Conservation (phyloP, 2,113 vertebrate genomes). For the Seriola quinqueradiata region DNA sequence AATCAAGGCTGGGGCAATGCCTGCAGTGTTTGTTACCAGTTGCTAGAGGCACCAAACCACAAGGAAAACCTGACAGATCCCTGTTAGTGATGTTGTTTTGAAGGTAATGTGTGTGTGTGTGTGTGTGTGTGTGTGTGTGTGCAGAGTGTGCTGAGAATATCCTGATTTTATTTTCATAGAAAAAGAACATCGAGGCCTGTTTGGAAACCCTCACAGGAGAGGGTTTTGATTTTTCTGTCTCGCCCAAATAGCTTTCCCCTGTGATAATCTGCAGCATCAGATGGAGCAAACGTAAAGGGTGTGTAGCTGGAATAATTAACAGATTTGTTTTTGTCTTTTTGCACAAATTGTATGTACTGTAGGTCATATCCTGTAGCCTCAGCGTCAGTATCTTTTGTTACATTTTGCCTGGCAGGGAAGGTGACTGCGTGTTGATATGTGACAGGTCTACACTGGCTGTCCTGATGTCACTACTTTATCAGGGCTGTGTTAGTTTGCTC, state of each 20-base stretch:
- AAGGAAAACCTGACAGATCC: background rate
- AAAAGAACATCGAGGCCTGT: background rate
- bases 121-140: background rate
- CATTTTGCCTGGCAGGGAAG: background rate
- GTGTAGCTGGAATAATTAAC: constrained; percentile 46
- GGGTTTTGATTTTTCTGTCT: constrained; percentile 18
- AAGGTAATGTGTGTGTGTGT: background rate
- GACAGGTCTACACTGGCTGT: constrained; percentile 8
- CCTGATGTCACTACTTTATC: constrained; percentile 49
- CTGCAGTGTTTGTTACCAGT: constrained; percentile 40
- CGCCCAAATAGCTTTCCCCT: constrained; percentile 56
- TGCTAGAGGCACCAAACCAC: constrained; percentile 3
- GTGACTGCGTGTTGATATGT: background rate
- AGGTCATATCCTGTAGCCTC: background rate
- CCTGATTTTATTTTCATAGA: background rate
- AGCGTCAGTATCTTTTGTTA: background rate
- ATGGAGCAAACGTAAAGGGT: constrained; percentile 56
- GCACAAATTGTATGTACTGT: background rate
- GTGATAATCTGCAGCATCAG: constrained; percentile 48
- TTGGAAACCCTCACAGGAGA: background rate
- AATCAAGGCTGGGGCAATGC: constrained; percentile 47
- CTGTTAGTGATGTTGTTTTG: background rate
- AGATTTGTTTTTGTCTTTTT: constrained; percentile 8
- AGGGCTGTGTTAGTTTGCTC: constrained; percentile 32
- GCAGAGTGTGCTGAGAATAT: background rate